Evolutionary conservation across 1,140 invertebrate species (phyloP).

Genomic region (Notospermus geniculatus): DNA sequence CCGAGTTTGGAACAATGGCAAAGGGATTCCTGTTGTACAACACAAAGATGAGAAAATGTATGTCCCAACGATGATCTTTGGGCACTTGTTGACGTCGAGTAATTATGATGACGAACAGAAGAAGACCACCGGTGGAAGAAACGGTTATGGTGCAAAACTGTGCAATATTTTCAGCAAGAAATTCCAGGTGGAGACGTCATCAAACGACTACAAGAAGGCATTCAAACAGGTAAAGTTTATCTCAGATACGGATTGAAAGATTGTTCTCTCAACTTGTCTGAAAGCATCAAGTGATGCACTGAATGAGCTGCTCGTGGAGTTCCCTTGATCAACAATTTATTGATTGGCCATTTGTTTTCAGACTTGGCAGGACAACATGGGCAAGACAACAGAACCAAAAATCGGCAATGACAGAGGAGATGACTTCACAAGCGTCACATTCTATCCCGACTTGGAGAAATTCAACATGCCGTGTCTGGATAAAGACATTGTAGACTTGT

Average conservation of each 20-base stretch:
- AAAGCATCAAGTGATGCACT: no score
- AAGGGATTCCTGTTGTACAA: constrained; percentile 96
- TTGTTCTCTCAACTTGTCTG: no score
- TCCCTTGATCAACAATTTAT: no score
- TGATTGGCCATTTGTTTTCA: no score
- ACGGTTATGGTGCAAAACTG: constrained; percentile 98
- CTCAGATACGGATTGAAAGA: no score
- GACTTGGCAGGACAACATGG: constrained; percentile 96
- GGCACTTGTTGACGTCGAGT: constrained; percentile 95
- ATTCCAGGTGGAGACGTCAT: constrained; percentile 94
- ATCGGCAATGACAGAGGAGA: constrained; percentile 69
- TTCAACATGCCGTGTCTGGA: constrained; percentile 95
- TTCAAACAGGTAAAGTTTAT: constrained; percentile 95
- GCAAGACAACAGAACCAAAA: constrained; percentile 82
- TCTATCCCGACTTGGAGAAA: constrained; percentile 90
- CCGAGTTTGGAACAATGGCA: constrained; percentile 96
- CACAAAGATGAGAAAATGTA: constrained; percentile 99
- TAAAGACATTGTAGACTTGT: constrained; percentile 89
- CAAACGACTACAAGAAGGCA: constrained; percentile 77
- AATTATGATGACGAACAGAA: constrained; percentile 99
- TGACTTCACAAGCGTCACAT: constrained; percentile 95
- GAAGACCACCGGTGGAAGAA: constrained; percentile 89
- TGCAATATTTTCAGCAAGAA: constrained; percentile 99
- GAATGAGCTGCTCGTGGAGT: no score
- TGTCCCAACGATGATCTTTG: constrained; percentile 99